Percentiles rank a stretch among this genome's conserved stretches.
phyloP scores from a whole-genome alignment of 2,113 vertebrate species.

The Ceyx cyanopectus region DNA sequence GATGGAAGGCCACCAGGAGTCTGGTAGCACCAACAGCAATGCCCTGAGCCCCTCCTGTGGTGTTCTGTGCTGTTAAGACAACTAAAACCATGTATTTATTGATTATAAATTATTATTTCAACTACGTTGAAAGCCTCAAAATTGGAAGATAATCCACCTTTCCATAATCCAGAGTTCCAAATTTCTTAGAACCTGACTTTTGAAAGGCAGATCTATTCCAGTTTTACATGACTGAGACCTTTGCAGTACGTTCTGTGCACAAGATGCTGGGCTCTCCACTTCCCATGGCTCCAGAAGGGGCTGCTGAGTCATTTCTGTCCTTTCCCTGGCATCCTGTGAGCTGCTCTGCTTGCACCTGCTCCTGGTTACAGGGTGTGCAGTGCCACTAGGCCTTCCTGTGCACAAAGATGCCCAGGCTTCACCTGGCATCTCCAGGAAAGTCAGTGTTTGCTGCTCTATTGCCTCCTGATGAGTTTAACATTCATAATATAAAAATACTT shows the following conservation, averaged over 20 bases:
- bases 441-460: neutral
- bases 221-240: neutral
- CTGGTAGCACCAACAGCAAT: neutral
- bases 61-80: neutral
- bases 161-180: neutral
- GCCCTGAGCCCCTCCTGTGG: accelerated
- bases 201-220: neutral
- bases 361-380: neutral
- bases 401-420: neutral
- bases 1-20: neutral
- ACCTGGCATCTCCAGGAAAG: neutral
- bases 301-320: neutral
- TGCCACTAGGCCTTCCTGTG: neutral
- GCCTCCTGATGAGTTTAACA: neutral
- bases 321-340: accelerated
- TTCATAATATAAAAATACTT: slow-evolving; percentile 29
- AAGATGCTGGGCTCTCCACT: neutral
- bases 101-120: neutral
- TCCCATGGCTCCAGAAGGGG: neutral
- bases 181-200: neutral
- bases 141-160: accelerated
- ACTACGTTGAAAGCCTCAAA: neutral
- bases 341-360: neutral
- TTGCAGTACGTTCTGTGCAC: accelerated
- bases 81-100: neutral